phyloP scores from a whole-genome alignment of 2,113 vertebrate genomes.

The Morone chrysops region DNA sequence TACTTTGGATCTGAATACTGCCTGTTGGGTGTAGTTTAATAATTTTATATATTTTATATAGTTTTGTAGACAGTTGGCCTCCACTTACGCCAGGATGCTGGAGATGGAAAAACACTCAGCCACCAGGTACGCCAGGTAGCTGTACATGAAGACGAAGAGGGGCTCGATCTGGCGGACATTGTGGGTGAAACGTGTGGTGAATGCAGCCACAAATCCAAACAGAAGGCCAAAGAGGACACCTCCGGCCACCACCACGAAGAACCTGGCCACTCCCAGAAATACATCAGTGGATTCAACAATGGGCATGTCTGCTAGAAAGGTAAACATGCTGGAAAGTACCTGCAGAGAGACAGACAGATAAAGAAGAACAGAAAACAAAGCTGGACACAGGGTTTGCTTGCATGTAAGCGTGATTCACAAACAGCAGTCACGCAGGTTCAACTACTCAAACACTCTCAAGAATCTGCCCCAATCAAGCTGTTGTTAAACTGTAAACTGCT shows the following conservation, averaged over 20 bases:
- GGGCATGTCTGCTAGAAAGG: conserved; percentile 90
- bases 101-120: conserved; percentile 93
- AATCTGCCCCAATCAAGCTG: not conserved
- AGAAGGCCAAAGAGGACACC: conserved; percentile 91
- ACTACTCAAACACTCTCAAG: not conserved
- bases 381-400: not conserved
- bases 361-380: not conserved
- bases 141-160: conserved; percentile 96
- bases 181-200: conserved; percentile 95
- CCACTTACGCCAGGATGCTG: conserved; percentile 95
- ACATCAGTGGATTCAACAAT: conserved; percentile 88
- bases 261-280: conserved; percentile 90
- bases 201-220: conserved; percentile 93
- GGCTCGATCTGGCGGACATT: conserved; percentile 94
- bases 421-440: not conserved
- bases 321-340: conserved; percentile 94
- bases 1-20: too few species aligned
- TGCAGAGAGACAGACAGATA: not conserved
- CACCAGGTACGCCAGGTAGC: conserved; percentile 94
- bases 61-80: not conserved
- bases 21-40: too few species aligned
- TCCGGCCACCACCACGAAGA: conserved; percentile 91
- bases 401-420: not conserved
- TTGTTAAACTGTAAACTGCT: not conserved
- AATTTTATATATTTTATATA: too few species aligned